Conservation (phyloP, 2,797 vertebrate genomes). For the Todus mexicanus region DNA sequence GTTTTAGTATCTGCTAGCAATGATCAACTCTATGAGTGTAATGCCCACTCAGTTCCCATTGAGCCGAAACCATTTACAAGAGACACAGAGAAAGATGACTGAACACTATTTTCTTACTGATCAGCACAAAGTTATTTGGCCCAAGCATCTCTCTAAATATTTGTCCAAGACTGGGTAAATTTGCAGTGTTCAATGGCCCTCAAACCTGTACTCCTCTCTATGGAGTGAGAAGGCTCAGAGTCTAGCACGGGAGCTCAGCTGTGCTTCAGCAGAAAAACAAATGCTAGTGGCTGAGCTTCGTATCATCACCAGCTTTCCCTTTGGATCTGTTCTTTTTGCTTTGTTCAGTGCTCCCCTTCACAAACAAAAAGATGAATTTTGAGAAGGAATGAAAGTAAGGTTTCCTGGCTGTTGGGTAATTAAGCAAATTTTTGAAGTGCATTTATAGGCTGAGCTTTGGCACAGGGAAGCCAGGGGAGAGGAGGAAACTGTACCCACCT, state of each 20-base stretch:
- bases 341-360: background rate
- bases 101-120: constrained; percentile 52
- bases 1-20: constrained; percentile 15
- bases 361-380: background rate
- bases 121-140: constrained; percentile 75
- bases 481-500: background rate
- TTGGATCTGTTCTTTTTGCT: background rate
- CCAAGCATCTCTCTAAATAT: constrained; percentile 68
- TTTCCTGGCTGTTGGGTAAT: background rate
- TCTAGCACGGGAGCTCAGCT: constrained; percentile 3
- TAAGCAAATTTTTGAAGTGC: background rate
- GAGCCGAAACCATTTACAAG: constrained; percentile 51
- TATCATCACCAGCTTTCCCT: background rate
- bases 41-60: constrained; percentile 48
- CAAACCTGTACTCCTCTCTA: constrained; percentile 28
- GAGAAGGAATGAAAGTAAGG: background rate
- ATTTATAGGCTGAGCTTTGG: background rate
- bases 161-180: constrained; percentile 72
- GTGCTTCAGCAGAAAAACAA: background rate
- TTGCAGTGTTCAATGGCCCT: constrained; percentile 59
- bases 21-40: constrained; percentile 48
- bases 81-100: constrained; percentile 39
- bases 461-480: background rate
- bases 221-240: constrained; percentile 17
- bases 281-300: background rate